These are phyloP conservation scores for Sarcophaga variegata DNA, from an alignment of 2,888 invertebrate genomes.

Conservation along the genomic window DNA sequence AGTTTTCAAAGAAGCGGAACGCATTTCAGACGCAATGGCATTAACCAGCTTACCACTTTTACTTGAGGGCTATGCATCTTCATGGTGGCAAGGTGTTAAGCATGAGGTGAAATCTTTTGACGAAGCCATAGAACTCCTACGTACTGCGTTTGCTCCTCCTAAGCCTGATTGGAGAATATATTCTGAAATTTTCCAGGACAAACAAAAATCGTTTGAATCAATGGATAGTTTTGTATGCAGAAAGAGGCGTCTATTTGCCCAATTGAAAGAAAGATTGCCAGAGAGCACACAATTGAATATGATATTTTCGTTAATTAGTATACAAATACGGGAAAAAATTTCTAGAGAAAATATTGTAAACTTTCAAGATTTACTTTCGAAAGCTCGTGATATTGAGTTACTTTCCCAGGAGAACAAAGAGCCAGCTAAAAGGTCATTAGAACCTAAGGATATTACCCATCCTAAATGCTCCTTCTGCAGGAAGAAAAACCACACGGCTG, in stretches of 20 bases:
- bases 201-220: conserved; percentile 41
- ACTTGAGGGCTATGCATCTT: conserved; percentile 55
- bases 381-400: conserved; percentile 31
- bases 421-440: background rate
- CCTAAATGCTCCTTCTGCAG: conserved; percentile 38
- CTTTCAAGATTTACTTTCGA: conserved; percentile 23
- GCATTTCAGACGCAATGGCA: conserved; percentile 61
- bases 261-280: conserved; percentile 21
- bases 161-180: conserved; percentile 58
- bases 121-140: conserved; percentile 33
- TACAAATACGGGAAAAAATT: conserved; percentile 22
- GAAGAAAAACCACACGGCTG: conserved; percentile 44
- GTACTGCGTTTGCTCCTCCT: conserved; percentile 45
- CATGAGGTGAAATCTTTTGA: conserved; percentile 31
- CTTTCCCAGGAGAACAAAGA: background rate
- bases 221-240: conserved; percentile 48
- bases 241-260: conserved; percentile 42
- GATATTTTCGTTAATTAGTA: conserved; percentile 31
- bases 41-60: conserved; percentile 45
- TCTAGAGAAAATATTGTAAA: conserved; percentile 15
- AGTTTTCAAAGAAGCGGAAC: conserved; percentile 15
- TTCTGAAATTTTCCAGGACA: conserved; percentile 34
- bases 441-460: background rate
- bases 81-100: conserved; percentile 60
- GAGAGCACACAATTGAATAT: conserved; percentile 47